phyloP scores from a whole-genome alignment of 2,113 vertebrate species.

The Corythoichthys intestinalis region DNA sequence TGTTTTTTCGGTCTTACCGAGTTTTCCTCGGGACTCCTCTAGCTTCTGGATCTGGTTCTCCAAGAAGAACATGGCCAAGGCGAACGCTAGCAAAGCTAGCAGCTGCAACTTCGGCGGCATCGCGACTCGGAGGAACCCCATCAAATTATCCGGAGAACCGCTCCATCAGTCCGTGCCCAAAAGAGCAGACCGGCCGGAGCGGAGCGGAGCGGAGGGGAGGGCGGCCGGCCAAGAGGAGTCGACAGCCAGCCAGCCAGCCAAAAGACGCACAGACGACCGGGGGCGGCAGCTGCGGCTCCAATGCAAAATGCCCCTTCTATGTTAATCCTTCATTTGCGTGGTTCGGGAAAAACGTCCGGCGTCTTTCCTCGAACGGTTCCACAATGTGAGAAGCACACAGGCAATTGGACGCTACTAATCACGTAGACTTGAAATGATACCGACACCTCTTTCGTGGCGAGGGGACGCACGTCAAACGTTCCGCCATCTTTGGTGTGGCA shows the following conservation, averaged over 20 bases:
- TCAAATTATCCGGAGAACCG: constrained; percentile 75
- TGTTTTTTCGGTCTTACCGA: constrained; percentile 76
- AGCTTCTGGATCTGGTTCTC: constrained; percentile 98
- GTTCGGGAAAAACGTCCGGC: constrained; percentile 28
- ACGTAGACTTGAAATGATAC: background rate
- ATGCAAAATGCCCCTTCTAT: constrained; percentile 24
- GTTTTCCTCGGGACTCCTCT: constrained; percentile 93
- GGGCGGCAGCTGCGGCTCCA: constrained; percentile 10
- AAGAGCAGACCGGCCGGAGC: constrained; percentile 6
- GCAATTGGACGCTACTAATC: constrained; percentile 53
- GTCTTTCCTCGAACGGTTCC: constrained; percentile 16
- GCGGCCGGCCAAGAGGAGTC: constrained; percentile 50
- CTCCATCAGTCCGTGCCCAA: constrained; percentile 65
- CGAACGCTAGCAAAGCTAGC: constrained; percentile 89
- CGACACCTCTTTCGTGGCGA: background rate
- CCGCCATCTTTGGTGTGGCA: background rate
- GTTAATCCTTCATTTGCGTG: constrained; percentile 3
- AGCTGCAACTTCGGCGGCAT: constrained; percentile 98
- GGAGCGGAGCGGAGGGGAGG: background rate
- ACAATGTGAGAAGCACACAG: constrained; percentile 16
- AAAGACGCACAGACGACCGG: constrained; percentile 17
- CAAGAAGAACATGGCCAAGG: constrained; percentile 87
- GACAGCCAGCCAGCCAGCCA: constrained; percentile 21
- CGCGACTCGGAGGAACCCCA: constrained; percentile 94
- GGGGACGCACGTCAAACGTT: background rate